phyloP scores from a whole-genome alignment of 2,888 invertebrate species.

The Apodemia zela region DNA sequence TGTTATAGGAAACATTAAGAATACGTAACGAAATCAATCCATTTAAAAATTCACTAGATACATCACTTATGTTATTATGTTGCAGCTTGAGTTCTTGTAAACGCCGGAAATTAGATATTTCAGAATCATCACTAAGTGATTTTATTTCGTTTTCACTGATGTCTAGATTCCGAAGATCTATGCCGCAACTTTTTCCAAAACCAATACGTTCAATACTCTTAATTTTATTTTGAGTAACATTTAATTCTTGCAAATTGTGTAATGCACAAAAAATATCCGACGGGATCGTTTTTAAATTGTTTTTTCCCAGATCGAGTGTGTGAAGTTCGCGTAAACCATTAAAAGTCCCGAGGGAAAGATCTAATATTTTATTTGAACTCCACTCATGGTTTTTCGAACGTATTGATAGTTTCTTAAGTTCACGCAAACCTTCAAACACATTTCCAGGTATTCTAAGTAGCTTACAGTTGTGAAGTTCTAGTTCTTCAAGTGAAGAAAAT shows the following conservation, averaged over 20 bases:
- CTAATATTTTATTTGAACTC: constrained; percentile 87
- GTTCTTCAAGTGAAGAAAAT: constrained; percentile 86
- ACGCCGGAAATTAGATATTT: constrained; percentile 86
- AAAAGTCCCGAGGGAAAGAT: constrained; percentile 86
- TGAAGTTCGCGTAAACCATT: constrained; percentile 89
- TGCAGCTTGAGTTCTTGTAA: constrained; percentile 90
- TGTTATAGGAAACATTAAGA: constrained; percentile 93
- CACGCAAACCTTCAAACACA: constrained; percentile 89
- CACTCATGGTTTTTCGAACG: constrained; percentile 91
- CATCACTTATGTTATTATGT: constrained; percentile 89
- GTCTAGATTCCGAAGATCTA: constrained; percentile 88
- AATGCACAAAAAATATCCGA: constrained; percentile 89
- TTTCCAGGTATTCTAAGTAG: constrained; percentile 87
- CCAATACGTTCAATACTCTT: constrained; percentile 88
- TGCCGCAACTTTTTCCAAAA: constrained; percentile 82
- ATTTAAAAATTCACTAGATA: constrained; percentile 89
- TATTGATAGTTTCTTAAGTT: constrained; percentile 89
- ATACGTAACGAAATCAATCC: constrained; percentile 89
- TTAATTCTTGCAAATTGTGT: constrained; percentile 88
- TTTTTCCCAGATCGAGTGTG: constrained; percentile 87
- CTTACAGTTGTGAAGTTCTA: constrained; percentile 89
- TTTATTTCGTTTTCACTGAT: constrained; percentile 90
- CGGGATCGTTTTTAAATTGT: constrained; percentile 89
- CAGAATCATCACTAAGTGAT: constrained; percentile 86
- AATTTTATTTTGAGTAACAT: constrained; percentile 90